Evolutionary conservation across 2,113 vertebrate genomes (phyloP).

Genomic region (Probosciger aterrimus): DNA sequence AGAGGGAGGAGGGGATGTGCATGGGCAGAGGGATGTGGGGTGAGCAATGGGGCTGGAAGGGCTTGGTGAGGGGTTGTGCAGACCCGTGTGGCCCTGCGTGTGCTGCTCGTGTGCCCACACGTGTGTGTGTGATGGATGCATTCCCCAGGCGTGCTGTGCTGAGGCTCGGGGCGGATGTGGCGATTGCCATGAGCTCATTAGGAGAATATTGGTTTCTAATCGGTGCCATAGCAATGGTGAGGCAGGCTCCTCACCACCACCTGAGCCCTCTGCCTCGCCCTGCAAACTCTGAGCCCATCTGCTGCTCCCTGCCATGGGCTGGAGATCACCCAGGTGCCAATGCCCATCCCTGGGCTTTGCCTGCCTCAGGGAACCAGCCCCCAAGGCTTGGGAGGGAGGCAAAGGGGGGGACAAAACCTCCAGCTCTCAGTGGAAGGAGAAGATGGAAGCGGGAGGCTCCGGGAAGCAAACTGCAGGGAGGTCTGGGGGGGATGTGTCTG

Average conservation of each 20-base stretch:
- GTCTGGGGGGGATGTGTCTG: rapidly evolving
- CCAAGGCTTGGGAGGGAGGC: neutral
- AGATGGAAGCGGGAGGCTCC: neutral
- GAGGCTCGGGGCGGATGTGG: neutral
- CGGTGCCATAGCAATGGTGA: constrained; percentile 73
- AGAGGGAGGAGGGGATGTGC: neutral
- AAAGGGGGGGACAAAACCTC: neutral
- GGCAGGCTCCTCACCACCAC: constrained; percentile 58
- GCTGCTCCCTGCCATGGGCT: constrained; percentile 52
- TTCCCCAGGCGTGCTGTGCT: neutral
- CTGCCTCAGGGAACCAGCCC: neutral
- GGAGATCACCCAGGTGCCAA: constrained; percentile 60
- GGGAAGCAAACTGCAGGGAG: neutral
- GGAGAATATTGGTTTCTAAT: constrained; percentile 70
- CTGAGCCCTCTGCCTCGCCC: constrained; percentile 62
- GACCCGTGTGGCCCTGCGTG: rapidly evolving
- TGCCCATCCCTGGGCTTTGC: constrained; percentile 31
- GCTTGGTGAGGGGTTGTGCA: neutral
- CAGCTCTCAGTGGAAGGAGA: rapidly evolving
- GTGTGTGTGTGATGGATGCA: neutral
- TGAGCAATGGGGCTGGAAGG: neutral
- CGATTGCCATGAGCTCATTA: constrained; percentile 68
- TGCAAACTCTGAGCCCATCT: constrained; percentile 66
- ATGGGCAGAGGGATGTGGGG: rapidly evolving
- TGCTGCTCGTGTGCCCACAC: rapidly evolving